phyloP scores from a whole-genome alignment of 1,140 invertebrate species.

The Penaeus japonicus region DNA sequence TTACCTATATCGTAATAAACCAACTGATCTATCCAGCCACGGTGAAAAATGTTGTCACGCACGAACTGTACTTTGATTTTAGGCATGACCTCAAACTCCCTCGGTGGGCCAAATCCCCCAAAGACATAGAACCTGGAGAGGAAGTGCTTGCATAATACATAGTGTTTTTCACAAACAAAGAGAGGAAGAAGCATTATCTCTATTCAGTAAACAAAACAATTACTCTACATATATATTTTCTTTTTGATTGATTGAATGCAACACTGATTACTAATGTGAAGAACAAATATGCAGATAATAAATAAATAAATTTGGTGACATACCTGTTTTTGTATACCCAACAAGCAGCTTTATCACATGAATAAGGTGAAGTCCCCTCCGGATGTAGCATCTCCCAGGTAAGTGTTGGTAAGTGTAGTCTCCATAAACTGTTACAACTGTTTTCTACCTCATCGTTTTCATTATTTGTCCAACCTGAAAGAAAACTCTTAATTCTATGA shows the following conservation, averaged over 20 bases:
- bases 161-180: too few relatives aligned
- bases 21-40: slow-evolving; percentile 47
- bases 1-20: slow-evolving; percentile 51
- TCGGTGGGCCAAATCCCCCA: slow-evolving; percentile 42
- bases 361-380: slow-evolving; percentile 20
- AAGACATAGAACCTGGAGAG: slow-evolving; percentile 36
- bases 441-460: slow-evolving; percentile 15
- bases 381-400: slow-evolving; percentile 27
- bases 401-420: slow-evolving; percentile 34
- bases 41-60: background rate
- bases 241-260: too few relatives aligned
- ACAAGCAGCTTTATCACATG: slow-evolving; percentile 48
- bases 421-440: slow-evolving; percentile 32
- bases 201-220: too few relatives aligned
- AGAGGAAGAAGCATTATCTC: too few relatives aligned
- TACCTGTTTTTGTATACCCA: slow-evolving; percentile 49
- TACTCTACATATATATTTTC: too few relatives aligned
- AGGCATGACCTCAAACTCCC: background rate
- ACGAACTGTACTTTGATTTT: slow-evolving; percentile 30
- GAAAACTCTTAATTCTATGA: background rate
- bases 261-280: background rate
- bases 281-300: background rate
- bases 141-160: background rate
- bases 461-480: slow-evolving; percentile 33
- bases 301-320: too few relatives aligned